Evolutionary conservation across 1,140 invertebrate genomes (phyloP), one percentile per base, ranked within the genome.

Genomic region (Calephelis nemesis): DNA sequence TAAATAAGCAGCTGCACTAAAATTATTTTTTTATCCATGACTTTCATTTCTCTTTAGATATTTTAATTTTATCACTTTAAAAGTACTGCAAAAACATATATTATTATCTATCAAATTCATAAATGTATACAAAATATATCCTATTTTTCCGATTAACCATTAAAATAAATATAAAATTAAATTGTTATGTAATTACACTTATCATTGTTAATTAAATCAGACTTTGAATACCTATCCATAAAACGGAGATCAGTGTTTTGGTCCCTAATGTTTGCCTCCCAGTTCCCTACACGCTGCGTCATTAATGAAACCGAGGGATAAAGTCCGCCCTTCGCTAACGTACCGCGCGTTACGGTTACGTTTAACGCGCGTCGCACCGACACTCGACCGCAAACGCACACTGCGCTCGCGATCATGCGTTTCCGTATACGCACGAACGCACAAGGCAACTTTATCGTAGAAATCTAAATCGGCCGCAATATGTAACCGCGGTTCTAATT

Each of bases 381-480:
- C 64, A n/a, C 45, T 39, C 67, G 73, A 75, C 74, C 67, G 58
- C 65, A 45, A 13, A 7, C 10, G 74, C 67, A 42, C 47, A 12
- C 48, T 62, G 63, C 47, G 64, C 9, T 64, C 15, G 63, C 42
- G 42, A 10, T 42, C 69, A 42, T 68, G 66, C 10, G 50, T 69
- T 8, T 64, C 70, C 40, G 60, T 69, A 68, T 63, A 42, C 63
- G 64, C 77, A 58, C 77, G 80, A 63, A 80, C 80, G 67, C 81
- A 79, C 54, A 83, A 73, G 70, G 75, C 65, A 42, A 75, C 71
- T 47, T 50, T 66, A 42, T 76, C 72, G 78, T 82, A 81, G 77
- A 84, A 82, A 74, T 84, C 82, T 15, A 80, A 65, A 66, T 80
- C 78, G 19, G 79, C 71, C 19, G 68, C 65, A 47, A 80, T 73